These are phyloP conservation scores for Panagrolaimus sp. DNA, from an alignment of 1,140 invertebrate species.

Conservation along the genomic window DNA sequence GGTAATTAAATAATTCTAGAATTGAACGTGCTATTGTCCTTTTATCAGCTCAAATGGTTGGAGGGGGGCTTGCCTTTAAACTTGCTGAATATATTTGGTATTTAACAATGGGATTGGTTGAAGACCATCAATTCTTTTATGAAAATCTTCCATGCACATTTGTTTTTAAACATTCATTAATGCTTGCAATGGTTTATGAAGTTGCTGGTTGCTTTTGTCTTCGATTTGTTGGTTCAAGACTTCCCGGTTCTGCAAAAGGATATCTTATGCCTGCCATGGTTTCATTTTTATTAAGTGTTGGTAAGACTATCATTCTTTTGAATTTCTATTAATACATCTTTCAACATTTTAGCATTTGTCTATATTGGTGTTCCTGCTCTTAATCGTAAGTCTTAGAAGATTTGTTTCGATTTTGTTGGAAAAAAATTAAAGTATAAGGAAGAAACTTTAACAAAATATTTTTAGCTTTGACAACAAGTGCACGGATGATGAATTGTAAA, in stretches of 20 bases:
- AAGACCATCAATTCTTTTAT: neutral
- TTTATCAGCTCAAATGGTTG: neutral
- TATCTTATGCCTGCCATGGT: neutral
- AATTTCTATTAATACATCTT: neutral
- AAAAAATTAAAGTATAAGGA: no score
- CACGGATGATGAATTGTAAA: slow-evolving; percentile 3
- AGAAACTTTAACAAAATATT: no score
- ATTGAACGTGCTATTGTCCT: neutral
- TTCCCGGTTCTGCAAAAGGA: neutral
- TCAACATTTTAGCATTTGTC: neutral
- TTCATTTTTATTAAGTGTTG: neutral
- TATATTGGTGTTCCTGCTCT: slow-evolving; percentile 7
- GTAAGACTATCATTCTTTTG: neutral
- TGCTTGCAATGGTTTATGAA: slow-evolving; percentile 6
- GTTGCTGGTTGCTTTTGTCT: neutral
- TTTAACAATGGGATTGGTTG: neutral
- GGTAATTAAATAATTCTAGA: neutral
- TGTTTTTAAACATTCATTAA: neutral
- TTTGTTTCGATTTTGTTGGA: no score
- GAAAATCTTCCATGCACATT: slow-evolving; percentile 1
- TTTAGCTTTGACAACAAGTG: neutral
- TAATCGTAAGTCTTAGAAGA: no score
- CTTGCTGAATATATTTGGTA: neutral
- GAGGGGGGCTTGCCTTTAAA: neutral
- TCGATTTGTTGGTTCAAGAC: neutral